Percentiles rank a stretch among this genome's conserved stretches.
Evolutionary conservation across 2,888 invertebrate genomes (phyloP).

Genomic region (Encarsia formosa): DNA sequence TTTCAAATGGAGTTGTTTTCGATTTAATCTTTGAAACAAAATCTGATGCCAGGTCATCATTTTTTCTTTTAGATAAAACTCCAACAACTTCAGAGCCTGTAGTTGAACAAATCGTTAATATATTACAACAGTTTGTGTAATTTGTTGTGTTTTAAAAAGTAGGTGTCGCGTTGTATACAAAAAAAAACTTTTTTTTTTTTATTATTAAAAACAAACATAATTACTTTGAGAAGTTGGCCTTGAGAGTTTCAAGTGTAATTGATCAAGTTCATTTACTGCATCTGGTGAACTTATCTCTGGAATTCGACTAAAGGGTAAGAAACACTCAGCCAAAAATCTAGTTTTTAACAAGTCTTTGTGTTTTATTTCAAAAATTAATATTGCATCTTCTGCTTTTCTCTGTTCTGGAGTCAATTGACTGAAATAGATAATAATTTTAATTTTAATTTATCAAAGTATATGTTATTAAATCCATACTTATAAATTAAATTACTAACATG

Average conservation of each 20-base stretch:
- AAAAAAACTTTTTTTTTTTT: too few relatives aligned
- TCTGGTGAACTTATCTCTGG: constrained; percentile 61
- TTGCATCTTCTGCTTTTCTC: constrained; percentile 62
- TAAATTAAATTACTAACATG: constrained; percentile 88
- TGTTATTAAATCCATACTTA: too few relatives aligned
- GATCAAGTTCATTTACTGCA: constrained; percentile 59
- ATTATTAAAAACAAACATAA: too few relatives aligned
- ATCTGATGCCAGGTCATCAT: constrained; percentile 84
- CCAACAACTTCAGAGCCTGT: constrained; percentile 67
- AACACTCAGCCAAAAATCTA: constrained; percentile 93
- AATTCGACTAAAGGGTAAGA: constrained; percentile 75
- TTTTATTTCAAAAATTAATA: constrained; percentile 86
- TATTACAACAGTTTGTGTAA: too few relatives aligned
- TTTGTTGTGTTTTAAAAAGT: too few relatives aligned
- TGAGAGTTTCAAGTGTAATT: constrained; percentile 68
- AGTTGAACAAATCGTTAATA: too few relatives aligned
- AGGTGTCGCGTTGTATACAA: too few relatives aligned
- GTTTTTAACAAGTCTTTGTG: constrained; percentile 93
- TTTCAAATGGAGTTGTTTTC: too few relatives aligned
- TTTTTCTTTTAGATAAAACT: constrained; percentile 76
- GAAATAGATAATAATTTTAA: too few relatives aligned
- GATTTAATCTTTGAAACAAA: constrained; percentile 62
- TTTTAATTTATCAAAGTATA: too few relatives aligned
- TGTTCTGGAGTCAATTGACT: constrained; percentile 73
- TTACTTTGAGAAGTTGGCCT: constrained; percentile 67